Evolutionary conservation across 2,113 vertebrate genomes (phyloP).

Genomic region (Callithrix jacchus): DNA sequence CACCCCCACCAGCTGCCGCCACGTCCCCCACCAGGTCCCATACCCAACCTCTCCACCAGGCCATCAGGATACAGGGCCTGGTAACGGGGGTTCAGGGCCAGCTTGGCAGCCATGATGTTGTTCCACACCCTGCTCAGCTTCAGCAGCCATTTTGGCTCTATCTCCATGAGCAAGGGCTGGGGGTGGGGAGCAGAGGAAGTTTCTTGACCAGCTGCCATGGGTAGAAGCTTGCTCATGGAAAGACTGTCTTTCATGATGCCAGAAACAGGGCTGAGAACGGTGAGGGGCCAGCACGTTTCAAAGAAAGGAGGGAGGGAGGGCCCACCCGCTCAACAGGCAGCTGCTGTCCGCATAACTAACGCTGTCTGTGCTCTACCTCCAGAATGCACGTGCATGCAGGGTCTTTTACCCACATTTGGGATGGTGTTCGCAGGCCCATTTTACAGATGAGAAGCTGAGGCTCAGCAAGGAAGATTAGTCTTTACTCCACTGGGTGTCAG

Average conservation of each 20-base stretch:
- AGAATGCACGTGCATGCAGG: fast-evolving
- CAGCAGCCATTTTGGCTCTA: constrained; percentile 61
- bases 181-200: background rate
- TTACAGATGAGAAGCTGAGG: background rate
- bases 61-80: background rate
- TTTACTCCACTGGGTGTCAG: background rate
- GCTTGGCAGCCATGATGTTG: constrained; percentile 62
- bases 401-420: fast-evolving
- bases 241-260: constrained; percentile 73
- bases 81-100: background rate
- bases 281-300: background rate
- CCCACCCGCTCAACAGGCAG: fast-evolving
- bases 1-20: background rate
- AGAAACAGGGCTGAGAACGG: constrained; percentile 64
- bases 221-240: constrained; percentile 70
- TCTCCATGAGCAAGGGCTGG: constrained; percentile 48
- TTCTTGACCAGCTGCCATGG: constrained; percentile 64
- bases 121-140: constrained; percentile 47
- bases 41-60: background rate
- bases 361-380: fast-evolving
- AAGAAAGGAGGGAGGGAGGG: fast-evolving
- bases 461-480: no score
- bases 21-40: background rate
- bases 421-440: fast-evolving
- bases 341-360: fast-evolving